These are phyloP conservation scores for Apodemia arnacis DNA, from an alignment of 2,888 invertebrate genomes.

Conservation along the genomic window DNA sequence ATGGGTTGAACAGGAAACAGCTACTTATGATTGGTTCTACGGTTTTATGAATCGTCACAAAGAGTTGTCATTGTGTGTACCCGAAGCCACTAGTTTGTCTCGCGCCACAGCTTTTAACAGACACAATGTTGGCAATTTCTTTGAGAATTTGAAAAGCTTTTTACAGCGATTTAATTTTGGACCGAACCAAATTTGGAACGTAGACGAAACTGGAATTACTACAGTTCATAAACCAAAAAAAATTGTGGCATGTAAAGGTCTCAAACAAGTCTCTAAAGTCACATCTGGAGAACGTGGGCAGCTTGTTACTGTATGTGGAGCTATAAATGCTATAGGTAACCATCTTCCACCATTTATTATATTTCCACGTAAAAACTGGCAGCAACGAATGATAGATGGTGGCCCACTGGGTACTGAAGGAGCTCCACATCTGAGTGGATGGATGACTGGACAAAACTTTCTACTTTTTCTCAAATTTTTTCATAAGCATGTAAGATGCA, in stretches of 20 bases:
- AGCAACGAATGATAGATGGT: constrained; percentile 86
- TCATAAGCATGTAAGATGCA: constrained; percentile 82
- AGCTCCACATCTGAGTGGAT: constrained; percentile 84
- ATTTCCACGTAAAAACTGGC: constrained; percentile 55
- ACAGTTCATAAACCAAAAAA: constrained; percentile 21
- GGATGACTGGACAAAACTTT: constrained; percentile 86
- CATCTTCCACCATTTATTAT: constrained; percentile 88
- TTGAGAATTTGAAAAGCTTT: constrained; percentile 1
- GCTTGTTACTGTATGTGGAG: constrained; percentile 18
- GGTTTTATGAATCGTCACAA: constrained; percentile 21
- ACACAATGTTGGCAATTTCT: constrained; percentile 6
- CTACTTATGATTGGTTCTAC: constrained; percentile 21
- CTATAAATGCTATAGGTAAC: constrained; percentile 88
- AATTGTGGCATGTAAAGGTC: constrained; percentile 13
- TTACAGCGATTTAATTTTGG: constrained; percentile 20
- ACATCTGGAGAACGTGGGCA: constrained; percentile 26
- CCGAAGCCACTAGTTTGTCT: constrained; percentile 22
- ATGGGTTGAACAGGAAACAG: constrained; percentile 17
- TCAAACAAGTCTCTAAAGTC: constrained; percentile 12
- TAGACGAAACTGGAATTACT: constrained; percentile 21
- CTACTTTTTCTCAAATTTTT: constrained; percentile 85
- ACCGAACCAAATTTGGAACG: constrained; percentile 14
- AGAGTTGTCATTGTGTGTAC: constrained; percentile 24
- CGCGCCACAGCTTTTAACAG: constrained; percentile 11
- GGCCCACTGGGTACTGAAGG: constrained; percentile 82